Base-by-base conservation (phyloP, 2,888 invertebrate genomes). In the Rutpela maculata region DNA sequence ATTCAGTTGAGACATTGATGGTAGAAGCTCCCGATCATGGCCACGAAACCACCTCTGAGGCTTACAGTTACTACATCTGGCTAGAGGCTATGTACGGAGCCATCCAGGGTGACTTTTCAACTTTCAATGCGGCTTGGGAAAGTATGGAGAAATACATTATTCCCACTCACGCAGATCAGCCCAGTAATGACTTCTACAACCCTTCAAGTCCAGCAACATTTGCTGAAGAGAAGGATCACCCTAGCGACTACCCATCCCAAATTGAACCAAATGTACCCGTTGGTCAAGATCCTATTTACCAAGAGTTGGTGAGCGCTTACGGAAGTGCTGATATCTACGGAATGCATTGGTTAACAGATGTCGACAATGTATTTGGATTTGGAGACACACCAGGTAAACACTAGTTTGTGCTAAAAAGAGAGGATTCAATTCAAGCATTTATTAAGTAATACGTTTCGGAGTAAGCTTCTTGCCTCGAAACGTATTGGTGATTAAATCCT, bases 11-110 rank as follows among this genome's bases (percentile, higher is more conserved):
- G 80, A 84, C 84, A 26, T 63, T 84, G 18, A 79, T 84, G 17
- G 83, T 84, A 15, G 83, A 83, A 80, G 83, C 81, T 60, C 83
- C 83, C 55, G 83, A 83, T 70, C 77, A 83, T 50, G 83, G 83
- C n/a, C 84, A 84, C 71, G 82, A 84, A 78, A 84, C 84, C 63
- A 84, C 84, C 0, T 84, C 83, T 17, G 84, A 84, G 77, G 82
- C 84, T 15, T 81, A 76, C 81, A 83, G 83, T 72, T 84, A 82
- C 76, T 83, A 80, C 68, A 70, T 84, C 38, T 84, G 83, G 83
- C 56, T 84, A 65, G 84, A 84, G 78, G 84, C 83, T 18, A 43
- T 84, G 59, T 62, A 84, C 65, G 83, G 84, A 38, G 80, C 79
- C 66, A 73, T 84, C 18, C 77, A 35, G 17, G 81, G 82, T 17